Conservation (phyloP, 2,888 invertebrate species). For the Gari tellinella region DNA sequence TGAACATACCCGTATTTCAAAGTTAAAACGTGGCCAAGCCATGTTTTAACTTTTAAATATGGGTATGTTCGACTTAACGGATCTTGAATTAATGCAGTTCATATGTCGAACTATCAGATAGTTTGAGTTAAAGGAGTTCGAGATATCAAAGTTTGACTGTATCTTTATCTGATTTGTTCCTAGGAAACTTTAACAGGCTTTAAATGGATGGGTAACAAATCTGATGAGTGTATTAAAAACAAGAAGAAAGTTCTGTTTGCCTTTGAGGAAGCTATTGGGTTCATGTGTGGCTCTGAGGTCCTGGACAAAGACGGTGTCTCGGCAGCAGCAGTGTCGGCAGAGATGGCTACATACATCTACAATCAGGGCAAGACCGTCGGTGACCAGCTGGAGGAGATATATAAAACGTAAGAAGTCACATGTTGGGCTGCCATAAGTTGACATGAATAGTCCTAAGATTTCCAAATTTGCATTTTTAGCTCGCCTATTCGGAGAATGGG, state of each 20-base stretch:
- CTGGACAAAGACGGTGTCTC: slow-evolving; percentile 98
- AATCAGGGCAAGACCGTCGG: slow-evolving; percentile 85
- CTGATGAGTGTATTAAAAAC: slow-evolving; percentile 89
- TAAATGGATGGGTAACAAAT: slow-evolving; percentile 99
- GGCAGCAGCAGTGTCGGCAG: slow-evolving; percentile 92
- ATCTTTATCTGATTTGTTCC: slow-evolving; percentile 12
- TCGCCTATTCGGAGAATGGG: too few relatives aligned
- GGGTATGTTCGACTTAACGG: too few relatives aligned
- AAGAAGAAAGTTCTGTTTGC: slow-evolving; percentile 94
- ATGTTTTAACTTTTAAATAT: too few relatives aligned
- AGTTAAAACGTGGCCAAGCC: too few relatives aligned
- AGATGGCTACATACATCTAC: slow-evolving; percentile 90
- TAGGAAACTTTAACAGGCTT: slow-evolving; percentile 98
- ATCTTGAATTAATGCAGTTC: too few relatives aligned
- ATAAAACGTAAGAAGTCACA: slow-evolving; percentile 88
- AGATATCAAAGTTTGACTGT: too few relatives aligned
- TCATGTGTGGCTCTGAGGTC: slow-evolving; percentile 95
- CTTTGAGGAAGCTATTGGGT: slow-evolving; percentile 98
- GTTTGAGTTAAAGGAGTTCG: too few relatives aligned
- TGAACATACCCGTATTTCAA: too few relatives aligned
- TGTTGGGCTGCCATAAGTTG: too few relatives aligned
- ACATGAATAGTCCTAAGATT: too few relatives aligned
- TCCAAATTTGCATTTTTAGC: too few relatives aligned
- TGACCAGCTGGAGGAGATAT: slow-evolving; percentile 89
- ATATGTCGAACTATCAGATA: too few relatives aligned